Base-by-base conservation (phyloP, 2,888 invertebrate genomes). In the Cataglyphis livida region DNA sequence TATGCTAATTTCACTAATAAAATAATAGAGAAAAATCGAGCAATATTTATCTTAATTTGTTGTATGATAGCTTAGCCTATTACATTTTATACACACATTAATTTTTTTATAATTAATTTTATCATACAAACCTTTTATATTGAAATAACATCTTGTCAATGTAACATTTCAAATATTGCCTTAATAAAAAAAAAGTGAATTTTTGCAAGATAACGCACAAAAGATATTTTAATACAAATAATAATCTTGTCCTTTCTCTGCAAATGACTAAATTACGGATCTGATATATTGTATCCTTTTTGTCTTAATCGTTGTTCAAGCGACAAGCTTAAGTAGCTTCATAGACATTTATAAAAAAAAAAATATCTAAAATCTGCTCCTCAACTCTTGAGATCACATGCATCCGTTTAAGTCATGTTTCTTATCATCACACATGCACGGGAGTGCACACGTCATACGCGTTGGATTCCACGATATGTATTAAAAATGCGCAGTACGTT, bases 371-470 rank as follows among this genome's bases (percentile, higher is more conserved):
- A 65, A 48, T 54, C 51, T 71, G 38, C 48, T 61, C 64, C 59
- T 62, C 51, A 76, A 81, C 25, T 85, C 81, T 87, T 92, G 91
- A 92, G 92, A 92, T 92, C 92, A 90, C 90, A 78, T 87, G 81
- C 84, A 87, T 86, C 84, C 75, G 78, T 70, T 74, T 79, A 83
- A 87, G 82, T 81, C 82, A 82, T 73, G 57, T 68, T 78, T 61
- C 41, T 70, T 61, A 70, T 59, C 35, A 51, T 64, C 25, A 66
- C 25, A 28, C 21, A 15, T 54, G 12, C 25, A 76, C 38, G 15
- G 15, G 44, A 4, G 5, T 44, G 15, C 15, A 15, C 51, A 81
- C 59, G 35, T 18, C 35, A 79, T 71, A 83, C 73, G 71, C 81
- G 57, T 81, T 62, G 65, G 51, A 54, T 57, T 51, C 81, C 61